Conservation (phyloP, 2,888 invertebrate genomes). For the Didymodactylos carnosus region DNA sequence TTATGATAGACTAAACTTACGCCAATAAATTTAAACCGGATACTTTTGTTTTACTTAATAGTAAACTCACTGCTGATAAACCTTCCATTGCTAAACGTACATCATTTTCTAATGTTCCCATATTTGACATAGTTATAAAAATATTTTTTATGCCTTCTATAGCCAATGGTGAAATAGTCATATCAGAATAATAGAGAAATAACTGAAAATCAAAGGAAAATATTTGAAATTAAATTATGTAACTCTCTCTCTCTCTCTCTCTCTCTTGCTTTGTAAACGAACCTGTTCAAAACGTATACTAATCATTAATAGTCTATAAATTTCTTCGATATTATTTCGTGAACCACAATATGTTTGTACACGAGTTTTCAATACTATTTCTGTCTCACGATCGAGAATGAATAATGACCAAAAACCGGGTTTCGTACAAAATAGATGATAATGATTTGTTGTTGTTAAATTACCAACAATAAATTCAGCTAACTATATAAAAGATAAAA, state of each 20-base stretch:
- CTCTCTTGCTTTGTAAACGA: no score
- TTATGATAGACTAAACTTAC: not conserved
- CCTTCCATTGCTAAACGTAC: not conserved
- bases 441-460: not conserved
- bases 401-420: not conserved
- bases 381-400: not conserved
- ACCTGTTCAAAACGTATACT: not conserved
- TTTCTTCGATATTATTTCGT: not conserved
- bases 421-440: not conserved
- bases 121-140: not conserved
- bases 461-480: not conserved
- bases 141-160: not conserved
- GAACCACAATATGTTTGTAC: not conserved
- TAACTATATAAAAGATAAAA: not conserved
- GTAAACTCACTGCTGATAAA: not conserved
- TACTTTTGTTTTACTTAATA: not conserved
- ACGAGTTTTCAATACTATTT: not conserved
- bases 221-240: not conserved
- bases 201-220: not conserved
- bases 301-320: not conserved
- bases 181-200: not conserved
- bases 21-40: not conserved
- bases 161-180: not conserved
- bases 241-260: no score
- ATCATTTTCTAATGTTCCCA: not conserved